Base-by-base conservation (phyloP, 2,888 invertebrate genomes). In the Alcis repandata region DNA sequence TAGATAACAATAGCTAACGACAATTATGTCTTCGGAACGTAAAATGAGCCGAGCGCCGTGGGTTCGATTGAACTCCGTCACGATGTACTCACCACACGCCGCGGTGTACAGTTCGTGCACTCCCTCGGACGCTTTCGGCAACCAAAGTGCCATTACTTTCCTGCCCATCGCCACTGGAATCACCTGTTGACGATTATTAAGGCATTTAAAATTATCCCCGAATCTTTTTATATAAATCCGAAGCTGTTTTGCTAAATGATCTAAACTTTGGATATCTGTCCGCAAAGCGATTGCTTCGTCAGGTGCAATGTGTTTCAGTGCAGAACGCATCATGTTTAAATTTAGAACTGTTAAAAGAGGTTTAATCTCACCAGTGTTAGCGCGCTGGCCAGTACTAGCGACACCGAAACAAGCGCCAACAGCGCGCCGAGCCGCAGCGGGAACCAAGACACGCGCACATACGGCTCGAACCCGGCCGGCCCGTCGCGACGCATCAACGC, bases 31-130 rank as follows among this genome's bases (percentile, higher is more conserved):
- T n/a, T n/a, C n/a, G n/a, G n/a, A n/a, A n/a, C n/a, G n/a, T n/a
- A n/a, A n/a, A n/a, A n/a, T n/a, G n/a, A n/a, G n/a, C n/a, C n/a
- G n/a, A n/a, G n/a, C n/a, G n/a, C n/a, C n/a, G n/a, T n/a, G n/a
- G n/a, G n/a, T n/a, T n/a, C n/a, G n/a, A n/a, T n/a, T n/a, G n/a
- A n/a, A n/a, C n/a, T n/a, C n/a, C n/a, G n/a, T n/a, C n/a, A n/a
- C n/a, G n/a, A n/a, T n/a, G n/a, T 8, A 43, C 88, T 81, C 69
- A 93, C 94, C 96, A 83, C 97, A 97, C 0, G 99, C 98, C 0
- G 98, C 98, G 0, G 99, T 99, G 86, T 99, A 99, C 4, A 99
- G 90, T 89, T 99, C 99, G 86, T 99, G 99, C 0, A 99, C 97
- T 17, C 96, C 94, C n/a, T 95, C 93, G 0, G 94, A 81, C 1